Percentiles rank a stretch among this genome's conserved stretches.
Conservation (phyloP, 2,888 invertebrate species). For the Sinelater perroti region DNA sequence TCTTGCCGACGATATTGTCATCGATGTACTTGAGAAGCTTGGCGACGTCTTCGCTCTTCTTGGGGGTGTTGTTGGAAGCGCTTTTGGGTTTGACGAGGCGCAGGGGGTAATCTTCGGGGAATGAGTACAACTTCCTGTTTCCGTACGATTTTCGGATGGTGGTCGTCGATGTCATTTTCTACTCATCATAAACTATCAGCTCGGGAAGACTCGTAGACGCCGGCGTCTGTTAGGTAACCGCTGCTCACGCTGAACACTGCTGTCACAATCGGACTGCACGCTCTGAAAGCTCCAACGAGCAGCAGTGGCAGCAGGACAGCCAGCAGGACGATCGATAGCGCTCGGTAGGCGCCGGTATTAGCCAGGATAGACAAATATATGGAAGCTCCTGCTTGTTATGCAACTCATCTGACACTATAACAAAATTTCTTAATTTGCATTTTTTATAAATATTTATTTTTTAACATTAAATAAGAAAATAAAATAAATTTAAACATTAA, state of each 20-base stretch:
- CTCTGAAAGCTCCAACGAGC: background rate
- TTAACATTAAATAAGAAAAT: too few species aligned
- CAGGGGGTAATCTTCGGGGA: slow-evolving; percentile 59
- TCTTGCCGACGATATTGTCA: slow-evolving; percentile 82
- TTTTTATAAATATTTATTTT: too few species aligned
- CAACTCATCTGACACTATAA: background rate
- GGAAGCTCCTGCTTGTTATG: background rate
- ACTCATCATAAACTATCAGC: slow-evolving; percentile 39
- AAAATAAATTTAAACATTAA: too few species aligned
- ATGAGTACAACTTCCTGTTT: slow-evolving; percentile 57
- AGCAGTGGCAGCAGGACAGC: slow-evolving; percentile 3
- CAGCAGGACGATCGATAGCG: slow-evolving; percentile 23
- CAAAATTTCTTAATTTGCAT: too few species aligned
- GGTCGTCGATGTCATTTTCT: slow-evolving; percentile 58
- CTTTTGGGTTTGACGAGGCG: slow-evolving; percentile 57
- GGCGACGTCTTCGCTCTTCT: slow-evolving; percentile 71
- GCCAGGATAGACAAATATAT: background rate
- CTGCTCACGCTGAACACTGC: background rate
- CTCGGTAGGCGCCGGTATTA: slow-evolving; percentile 15
- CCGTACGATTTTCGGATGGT: slow-evolving; percentile 60
- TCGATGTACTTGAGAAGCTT: slow-evolving; percentile 82
- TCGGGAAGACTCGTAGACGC: background rate
- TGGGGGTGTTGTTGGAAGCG: slow-evolving; percentile 57
- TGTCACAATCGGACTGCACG: background rate
- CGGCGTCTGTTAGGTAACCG: slow-evolving; percentile 2